Conservation (phyloP, 2,113 vertebrate genomes). For the Clarias batrachus region DNA sequence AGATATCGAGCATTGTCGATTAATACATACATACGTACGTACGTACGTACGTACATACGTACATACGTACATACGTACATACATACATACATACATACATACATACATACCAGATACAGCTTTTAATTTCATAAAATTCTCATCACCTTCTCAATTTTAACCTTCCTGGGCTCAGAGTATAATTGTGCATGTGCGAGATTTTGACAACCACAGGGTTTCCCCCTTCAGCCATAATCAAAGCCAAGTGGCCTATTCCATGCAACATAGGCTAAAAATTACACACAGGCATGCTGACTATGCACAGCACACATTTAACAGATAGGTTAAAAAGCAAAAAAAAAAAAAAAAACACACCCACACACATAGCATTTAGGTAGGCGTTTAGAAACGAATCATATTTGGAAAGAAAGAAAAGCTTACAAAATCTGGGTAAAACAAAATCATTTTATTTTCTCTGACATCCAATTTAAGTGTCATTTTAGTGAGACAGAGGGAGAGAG, state of each 20-base stretch:
- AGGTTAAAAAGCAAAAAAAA: background rate
- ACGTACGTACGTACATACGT: no score
- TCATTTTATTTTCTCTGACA: background rate
- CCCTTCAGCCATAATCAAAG: background rate
- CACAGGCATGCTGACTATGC: conserved; percentile 32
- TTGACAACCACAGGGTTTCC: background rate
- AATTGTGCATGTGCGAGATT: background rate
- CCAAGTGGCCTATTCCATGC: background rate
- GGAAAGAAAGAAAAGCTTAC: background rate
- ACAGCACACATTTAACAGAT: conserved; percentile 11
- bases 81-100: no score
- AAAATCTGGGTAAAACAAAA: background rate
- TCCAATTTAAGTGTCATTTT: background rate
- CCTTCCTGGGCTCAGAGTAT: background rate
- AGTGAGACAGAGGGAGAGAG: conserved; percentile 27
- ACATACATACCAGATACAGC: background rate
- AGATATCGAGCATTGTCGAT: background rate
- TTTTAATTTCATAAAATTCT: background rate
- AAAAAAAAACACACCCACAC: background rate
- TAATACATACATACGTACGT: no score
- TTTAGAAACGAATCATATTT: background rate
- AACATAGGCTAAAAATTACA: conserved; percentile 34
- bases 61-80: no score
- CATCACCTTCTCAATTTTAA: background rate
- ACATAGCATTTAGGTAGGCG: background rate